phyloP scores from a whole-genome alignment of 2,888 invertebrate genomes.

The Cryptocephalus primarius region DNA sequence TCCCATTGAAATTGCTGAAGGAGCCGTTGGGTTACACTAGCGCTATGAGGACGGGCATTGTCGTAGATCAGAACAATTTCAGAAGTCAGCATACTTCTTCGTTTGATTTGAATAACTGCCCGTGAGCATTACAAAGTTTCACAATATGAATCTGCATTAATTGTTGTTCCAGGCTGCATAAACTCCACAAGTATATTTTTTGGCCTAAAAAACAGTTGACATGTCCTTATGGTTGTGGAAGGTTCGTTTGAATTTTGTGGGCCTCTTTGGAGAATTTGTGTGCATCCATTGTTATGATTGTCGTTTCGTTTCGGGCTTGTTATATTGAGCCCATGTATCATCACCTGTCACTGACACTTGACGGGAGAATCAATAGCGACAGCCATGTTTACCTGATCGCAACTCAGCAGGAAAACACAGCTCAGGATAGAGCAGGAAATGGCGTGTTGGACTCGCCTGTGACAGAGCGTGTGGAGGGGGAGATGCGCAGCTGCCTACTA shows the following conservation, averaged over 20 bases:
- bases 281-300: too few relatives aligned
- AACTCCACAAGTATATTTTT: neutral
- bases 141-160: neutral
- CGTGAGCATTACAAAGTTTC: neutral
- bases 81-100: neutral
- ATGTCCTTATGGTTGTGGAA: too few relatives aligned
- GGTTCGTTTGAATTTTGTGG: too few relatives aligned
- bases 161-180: neutral
- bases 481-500: too few relatives aligned
- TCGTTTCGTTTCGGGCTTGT: too few relatives aligned
- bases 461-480: too few relatives aligned
- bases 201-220: too few relatives aligned
- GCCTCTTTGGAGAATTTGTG: too few relatives aligned
- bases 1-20: neutral
- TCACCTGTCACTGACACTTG: neutral
- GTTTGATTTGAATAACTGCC: neutral
- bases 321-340: too few relatives aligned
- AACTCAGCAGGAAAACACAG: neutral
- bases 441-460: too few relatives aligned
- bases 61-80: neutral
- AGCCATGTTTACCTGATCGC: neutral
- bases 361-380: neutral
- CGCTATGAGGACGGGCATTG: neutral
- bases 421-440: too few relatives aligned
- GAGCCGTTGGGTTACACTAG: neutral